Percentiles rank a stretch among this genome's conserved stretches.
Conservation (phyloP, 2,888 invertebrate species). For the Morpho deidamia region DNA sequence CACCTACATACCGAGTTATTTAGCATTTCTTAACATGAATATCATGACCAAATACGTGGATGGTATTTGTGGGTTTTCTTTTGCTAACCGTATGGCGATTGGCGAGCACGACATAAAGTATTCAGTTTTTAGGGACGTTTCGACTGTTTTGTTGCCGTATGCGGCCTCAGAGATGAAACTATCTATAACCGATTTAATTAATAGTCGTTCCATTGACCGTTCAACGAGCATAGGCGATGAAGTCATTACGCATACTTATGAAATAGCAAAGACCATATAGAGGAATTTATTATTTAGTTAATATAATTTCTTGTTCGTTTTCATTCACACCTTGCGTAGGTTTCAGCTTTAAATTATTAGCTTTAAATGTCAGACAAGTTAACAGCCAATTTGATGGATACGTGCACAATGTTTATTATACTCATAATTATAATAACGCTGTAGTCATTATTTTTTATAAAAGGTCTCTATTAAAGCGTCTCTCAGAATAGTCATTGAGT, state of each 20-base stretch:
- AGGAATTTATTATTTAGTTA: slow-evolving; percentile 10
- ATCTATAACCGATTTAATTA: slow-evolving; percentile 53
- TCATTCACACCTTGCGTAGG: slow-evolving; percentile 32
- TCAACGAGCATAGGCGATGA: slow-evolving; percentile 41
- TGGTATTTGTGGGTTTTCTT: slow-evolving; percentile 47
- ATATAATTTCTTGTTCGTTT: slow-evolving; percentile 23
- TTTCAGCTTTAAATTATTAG: slow-evolving; percentile 26
- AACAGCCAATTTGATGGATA: slow-evolving; percentile 5
- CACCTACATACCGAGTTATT: slow-evolving; percentile 42
- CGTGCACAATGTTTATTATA: slow-evolving; percentile 4
- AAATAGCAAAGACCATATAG: slow-evolving; percentile 41
- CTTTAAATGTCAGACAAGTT: slow-evolving; percentile 17
- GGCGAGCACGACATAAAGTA: slow-evolving; percentile 38
- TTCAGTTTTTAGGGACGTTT: slow-evolving; percentile 55
- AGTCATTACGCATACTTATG: slow-evolving; percentile 59
- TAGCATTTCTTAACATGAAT: slow-evolving; percentile 47
- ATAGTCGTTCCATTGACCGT: slow-evolving; percentile 46
- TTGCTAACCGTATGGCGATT: slow-evolving; percentile 45
- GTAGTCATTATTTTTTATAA: slow-evolving; percentile 7
- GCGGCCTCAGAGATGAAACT: slow-evolving; percentile 44
- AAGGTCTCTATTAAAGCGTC: slow-evolving; percentile 1
- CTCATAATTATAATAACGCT: slow-evolving; percentile 3
- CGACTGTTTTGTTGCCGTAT: slow-evolving; percentile 49
- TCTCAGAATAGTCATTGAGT: slow-evolving; percentile 11
- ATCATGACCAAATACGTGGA: slow-evolving; percentile 41